Conservation (phyloP, 2,888 invertebrate genomes). For the Andrena chrysosceles region DNA sequence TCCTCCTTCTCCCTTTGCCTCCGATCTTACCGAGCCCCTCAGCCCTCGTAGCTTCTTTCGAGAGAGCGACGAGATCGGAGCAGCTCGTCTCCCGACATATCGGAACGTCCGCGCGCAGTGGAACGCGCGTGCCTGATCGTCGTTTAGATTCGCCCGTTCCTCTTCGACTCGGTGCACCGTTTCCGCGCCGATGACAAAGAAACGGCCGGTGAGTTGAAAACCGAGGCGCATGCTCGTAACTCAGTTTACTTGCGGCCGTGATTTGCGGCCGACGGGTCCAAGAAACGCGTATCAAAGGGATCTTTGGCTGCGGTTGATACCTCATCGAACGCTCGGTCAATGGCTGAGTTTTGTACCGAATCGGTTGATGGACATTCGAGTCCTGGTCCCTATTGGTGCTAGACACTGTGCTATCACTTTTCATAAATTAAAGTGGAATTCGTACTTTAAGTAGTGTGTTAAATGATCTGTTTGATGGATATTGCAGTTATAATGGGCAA, state of each 20-base stretch:
- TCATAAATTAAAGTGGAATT: too few species aligned
- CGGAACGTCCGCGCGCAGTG: constrained; percentile 66
- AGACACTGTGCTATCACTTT: neutral
- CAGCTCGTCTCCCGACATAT: constrained; percentile 67
- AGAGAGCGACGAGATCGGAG: constrained; percentile 46
- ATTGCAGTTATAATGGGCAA: too few species aligned
- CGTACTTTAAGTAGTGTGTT: neutral
- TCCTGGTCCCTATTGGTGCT: neutral
- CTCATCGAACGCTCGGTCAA: constrained; percentile 33
- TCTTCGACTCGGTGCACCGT: constrained; percentile 46
- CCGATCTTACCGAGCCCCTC: neutral
- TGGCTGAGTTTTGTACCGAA: neutral
- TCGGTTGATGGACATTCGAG: neutral
- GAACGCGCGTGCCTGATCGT: constrained; percentile 75
- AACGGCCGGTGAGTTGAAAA: constrained; percentile 52
- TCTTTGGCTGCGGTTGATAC: constrained; percentile 27
- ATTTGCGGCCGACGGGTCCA: constrained; percentile 60
- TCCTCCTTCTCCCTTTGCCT: constrained; percentile 1
- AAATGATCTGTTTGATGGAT: too few species aligned
- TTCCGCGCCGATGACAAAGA: constrained; percentile 69
- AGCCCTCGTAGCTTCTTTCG: constrained; percentile 45
- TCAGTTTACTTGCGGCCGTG: constrained; percentile 70
- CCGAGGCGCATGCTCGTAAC: constrained; percentile 64
- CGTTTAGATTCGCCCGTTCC: constrained; percentile 68
- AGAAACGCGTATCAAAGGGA: constrained; percentile 52